These are phyloP conservation scores for Pionites leucogaster DNA, from an alignment of 2,113 vertebrate species.

Conservation along the genomic window DNA sequence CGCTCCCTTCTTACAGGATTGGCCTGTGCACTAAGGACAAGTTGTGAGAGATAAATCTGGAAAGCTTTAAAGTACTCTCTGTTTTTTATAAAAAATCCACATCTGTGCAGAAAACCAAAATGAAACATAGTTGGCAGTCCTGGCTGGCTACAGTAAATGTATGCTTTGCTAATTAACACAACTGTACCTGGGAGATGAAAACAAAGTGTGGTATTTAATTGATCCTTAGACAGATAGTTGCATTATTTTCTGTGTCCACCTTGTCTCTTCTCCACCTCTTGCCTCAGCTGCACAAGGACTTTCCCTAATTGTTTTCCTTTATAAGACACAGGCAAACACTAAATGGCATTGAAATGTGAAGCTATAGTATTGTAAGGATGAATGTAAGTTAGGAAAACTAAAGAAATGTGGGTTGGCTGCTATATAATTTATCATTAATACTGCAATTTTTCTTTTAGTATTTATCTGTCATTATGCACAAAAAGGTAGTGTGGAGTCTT, in stretches of 20 bases:
- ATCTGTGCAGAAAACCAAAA: neutral
- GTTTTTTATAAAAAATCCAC: neutral
- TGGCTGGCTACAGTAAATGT: neutral
- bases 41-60: neutral
- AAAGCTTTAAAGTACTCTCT: neutral
- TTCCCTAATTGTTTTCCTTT: neutral
- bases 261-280: neutral
- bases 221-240: neutral
- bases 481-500: neutral
- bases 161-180: neutral
- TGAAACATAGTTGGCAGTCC: rapidly evolving
- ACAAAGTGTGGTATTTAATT: neutral
- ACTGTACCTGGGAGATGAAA: neutral
- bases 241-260: neutral
- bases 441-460: neutral
- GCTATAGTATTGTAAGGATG: neutral
- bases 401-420: neutral
- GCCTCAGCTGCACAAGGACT: neutral
- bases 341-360: neutral
- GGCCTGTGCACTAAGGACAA: neutral
- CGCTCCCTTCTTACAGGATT: neutral
- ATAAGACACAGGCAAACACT: neutral
- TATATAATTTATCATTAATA: neutral
- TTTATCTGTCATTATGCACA: neutral
- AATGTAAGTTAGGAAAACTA: neutral